Base-by-base conservation (phyloP, 2,888 invertebrate genomes). In the Standfussiana lucernea region DNA sequence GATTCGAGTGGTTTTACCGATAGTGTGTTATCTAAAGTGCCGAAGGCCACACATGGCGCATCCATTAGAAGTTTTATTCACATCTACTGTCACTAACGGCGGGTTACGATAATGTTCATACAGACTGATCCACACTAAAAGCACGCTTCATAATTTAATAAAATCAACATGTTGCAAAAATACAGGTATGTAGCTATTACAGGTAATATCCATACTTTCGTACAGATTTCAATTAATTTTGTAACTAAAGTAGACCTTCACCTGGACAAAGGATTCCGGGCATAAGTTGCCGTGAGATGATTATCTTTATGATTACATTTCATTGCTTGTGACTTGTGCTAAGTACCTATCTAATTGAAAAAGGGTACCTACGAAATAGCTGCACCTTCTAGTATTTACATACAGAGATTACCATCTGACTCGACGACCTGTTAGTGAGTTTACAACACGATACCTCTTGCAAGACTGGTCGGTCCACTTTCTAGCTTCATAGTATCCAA, bases 21-120 rank as follows among this genome's bases (percentile, higher is more conserved):
- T 83, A 83, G 70, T 21, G 66, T 47, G 59, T 70, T 80, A 80
- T 83, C 80, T 78, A 59, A 67, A 78, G 70, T 78, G 70, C 64
- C 32, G 79, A 71, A 78, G 80, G 79, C 83, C 80, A 78, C 78
- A 83, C 70, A 78, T 62, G 70, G 79, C 59, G 83, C 24, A 62
- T 71, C 66, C 79, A 80, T 80, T 78, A 83, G 53, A 40, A 56
- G 35, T 40, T 40, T 37, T 47, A 47, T 45, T 78, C 61, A 56
- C 61, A 35, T 21, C 21, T 28, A 40, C 56, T 66, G 59, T 53
- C 69, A 61, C 28, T 61, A 68, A 59, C 50, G 67, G 37, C 47
- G 35, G 66, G 65, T 42, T 56, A 65, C 21, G 50, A 59, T 56
- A 50, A 56, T 35, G 21, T 24, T 15, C 40, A 64, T 10, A 45